A percentile compares a stretch with the other conserved stretches of the same genome.
Conservation (phyloP, 1,140 invertebrate species). For the Drosophila athabasca region DNA sequence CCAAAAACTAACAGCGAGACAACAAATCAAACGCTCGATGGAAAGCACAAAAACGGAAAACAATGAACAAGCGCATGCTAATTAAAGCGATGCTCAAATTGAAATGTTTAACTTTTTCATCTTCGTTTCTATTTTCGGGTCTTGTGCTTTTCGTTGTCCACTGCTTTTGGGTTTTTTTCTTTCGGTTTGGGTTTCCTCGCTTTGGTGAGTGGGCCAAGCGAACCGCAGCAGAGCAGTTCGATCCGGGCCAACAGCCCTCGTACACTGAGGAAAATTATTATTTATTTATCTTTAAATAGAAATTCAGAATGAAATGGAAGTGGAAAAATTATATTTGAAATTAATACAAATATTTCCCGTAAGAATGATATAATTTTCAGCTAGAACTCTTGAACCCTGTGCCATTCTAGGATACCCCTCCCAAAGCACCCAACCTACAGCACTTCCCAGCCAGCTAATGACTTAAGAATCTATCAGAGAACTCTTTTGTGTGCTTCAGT, state of each 20-base stretch:
- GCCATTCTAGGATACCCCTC: too few relatives aligned
- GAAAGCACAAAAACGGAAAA: slow-evolving; percentile 67
- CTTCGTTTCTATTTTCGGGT: slow-evolving; percentile 31
- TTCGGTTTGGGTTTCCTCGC: not conserved
- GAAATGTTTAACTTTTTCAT: slow-evolving; percentile 78
- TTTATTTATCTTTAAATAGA: too few relatives aligned
- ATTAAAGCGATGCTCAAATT: slow-evolving; percentile 78
- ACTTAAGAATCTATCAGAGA: not conserved
- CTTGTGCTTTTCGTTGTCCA: slow-evolving; percentile 21
- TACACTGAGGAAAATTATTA: slow-evolving; percentile 17
- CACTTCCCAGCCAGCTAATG: not conserved
- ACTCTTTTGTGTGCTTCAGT: slow-evolving; percentile 2
- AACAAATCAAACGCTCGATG: slow-evolving; percentile 60
- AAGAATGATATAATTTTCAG: too few relatives aligned
- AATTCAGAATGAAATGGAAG: too few relatives aligned
- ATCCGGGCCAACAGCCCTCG: slow-evolving; percentile 10
- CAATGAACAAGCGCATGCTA: slow-evolving; percentile 79
- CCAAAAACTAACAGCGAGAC: slow-evolving; percentile 47
- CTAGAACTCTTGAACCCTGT: too few relatives aligned
- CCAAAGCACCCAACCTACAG: too few relatives aligned
- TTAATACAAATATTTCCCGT: too few relatives aligned
- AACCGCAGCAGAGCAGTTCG: slow-evolving; percentile 48
- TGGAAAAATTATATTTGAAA: too few relatives aligned
- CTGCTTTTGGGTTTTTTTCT: slow-evolving; percentile 8
- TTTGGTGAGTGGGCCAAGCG: slow-evolving; percentile 18